Percentiles rank a stretch among this genome's conserved stretches.
Conservation (phyloP, 2,113 vertebrate species). For the Proteles cristata region DNA sequence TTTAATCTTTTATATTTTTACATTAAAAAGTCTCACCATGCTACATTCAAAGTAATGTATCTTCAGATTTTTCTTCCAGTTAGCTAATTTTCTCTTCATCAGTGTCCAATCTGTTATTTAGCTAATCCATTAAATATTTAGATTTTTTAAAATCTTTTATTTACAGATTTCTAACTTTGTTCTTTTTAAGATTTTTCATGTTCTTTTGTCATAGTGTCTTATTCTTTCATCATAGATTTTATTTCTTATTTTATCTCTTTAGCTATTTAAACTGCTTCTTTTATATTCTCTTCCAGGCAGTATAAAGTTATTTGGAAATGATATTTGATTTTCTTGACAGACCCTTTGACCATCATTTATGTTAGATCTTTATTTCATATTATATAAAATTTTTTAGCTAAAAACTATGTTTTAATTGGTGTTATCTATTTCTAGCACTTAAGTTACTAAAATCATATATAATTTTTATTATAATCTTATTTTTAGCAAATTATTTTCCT, state of each 20-base stretch:
- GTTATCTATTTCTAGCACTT: background rate
- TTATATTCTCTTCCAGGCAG: background rate
- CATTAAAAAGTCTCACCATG: background rate
- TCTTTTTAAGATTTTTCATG: background rate
- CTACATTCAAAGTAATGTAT: background rate
- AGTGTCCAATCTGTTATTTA: background rate
- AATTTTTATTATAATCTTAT: background rate
- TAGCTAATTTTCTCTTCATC: conserved; percentile 23
- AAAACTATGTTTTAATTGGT: background rate
- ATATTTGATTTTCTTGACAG: background rate
- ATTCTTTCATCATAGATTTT: conserved; percentile 1
- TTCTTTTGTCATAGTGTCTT: background rate
- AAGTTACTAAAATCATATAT: background rate
- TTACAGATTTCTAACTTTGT: conserved; percentile 1
- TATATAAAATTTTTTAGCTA: background rate
- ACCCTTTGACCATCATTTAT: background rate
- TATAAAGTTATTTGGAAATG: background rate
- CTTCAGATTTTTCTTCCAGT: background rate
- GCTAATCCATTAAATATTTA: background rate
- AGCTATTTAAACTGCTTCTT: background rate
- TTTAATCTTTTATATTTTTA: background rate
- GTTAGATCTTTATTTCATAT: background rate
- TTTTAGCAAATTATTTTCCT: background rate
- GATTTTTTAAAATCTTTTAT: background rate
- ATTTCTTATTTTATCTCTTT: background rate